Evolutionary conservation across 2,113 vertebrate genomes (phyloP), one percentile per base, ranked within the genome.

Genomic region (Brachyhypopomus gauderio): DNA sequence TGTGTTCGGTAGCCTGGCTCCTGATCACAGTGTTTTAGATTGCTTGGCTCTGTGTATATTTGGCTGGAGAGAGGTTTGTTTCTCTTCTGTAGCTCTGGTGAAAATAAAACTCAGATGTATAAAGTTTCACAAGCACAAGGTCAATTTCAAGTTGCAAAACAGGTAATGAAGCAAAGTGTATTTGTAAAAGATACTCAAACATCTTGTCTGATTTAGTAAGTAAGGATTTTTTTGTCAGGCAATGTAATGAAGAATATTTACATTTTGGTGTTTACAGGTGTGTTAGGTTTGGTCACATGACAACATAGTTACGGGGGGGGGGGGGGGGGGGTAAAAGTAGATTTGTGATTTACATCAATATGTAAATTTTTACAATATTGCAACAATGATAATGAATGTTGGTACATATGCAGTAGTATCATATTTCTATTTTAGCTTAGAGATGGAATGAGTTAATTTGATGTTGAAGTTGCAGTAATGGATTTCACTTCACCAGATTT

Each of bases 1-100:
- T 77, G 76, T 23, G 60, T 48, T 80, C 78, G 72, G 3, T 20
- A 11, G 66, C 20, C 74, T 25, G 19, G 23, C 82, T 34, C 8
- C 30, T 36, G 64, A 36, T 23, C 64, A 34, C n/a, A 23, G 67
- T 34, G 22, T 75, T 5, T 56, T 80, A 30, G 27, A 52, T 30
- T 36, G 72, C 6, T 45, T 41, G 45, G 38, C 59, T 75, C 25
- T 60, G 62, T 19, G 66, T 22, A 20, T 56, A 45, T 66, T 20
- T 67, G 60, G 60, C 36, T 75, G 72, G 20, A 75, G 5, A 36
- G 2, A 48, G 14, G 4, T 14, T 59, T 56, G 20, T 56, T 23
- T 5, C 27, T 41, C 9, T 75, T 22, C 56, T 59, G 30, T 38
- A n/a, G 56, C 11, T 63, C n/a, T 8, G 34, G 19, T 55, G 38